These are phyloP conservation scores for Orientallactaga sibirica DNA, from an alignment of 2,797 vertebrate species.

Conservation along the genomic window DNA sequence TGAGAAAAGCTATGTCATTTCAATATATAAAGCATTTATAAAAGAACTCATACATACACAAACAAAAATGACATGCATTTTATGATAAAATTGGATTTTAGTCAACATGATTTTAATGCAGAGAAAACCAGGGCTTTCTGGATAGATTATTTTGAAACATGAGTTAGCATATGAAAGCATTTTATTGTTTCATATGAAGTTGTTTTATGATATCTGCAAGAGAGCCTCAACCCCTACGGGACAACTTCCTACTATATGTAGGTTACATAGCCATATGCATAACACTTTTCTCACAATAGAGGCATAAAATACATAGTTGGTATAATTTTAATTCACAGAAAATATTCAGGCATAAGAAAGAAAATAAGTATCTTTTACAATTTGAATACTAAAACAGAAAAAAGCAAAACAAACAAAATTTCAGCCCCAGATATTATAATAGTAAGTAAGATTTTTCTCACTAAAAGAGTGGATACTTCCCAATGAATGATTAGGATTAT, in stretches of 20 bases:
- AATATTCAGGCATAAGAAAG: not conserved
- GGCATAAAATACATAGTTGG: slow-evolving; percentile 15
- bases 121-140: not conserved
- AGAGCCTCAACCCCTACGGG: not conserved
- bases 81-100: not conserved
- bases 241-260: slow-evolving; percentile 30
- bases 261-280: slow-evolving; percentile 2
- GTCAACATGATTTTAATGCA: not conserved
- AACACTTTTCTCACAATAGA: slow-evolving; percentile 8
- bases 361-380: slow-evolving; percentile 21
- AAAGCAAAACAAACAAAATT: not conserved
- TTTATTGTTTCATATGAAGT: not conserved
- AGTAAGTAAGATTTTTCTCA: slow-evolving; percentile 7
- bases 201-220: not conserved
- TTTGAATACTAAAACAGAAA: slow-evolving; percentile 39
- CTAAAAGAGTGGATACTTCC: not conserved
- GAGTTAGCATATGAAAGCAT: not conserved
- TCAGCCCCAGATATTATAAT: not conserved
- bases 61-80: not conserved
- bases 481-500: not conserved
- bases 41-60: not conserved
- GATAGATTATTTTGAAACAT: slow-evolving; percentile 35
- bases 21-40: not conserved
- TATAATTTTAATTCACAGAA: slow-evolving; percentile 45
- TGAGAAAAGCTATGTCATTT: slow-evolving; percentile 20